These are phyloP conservation scores for Drosophila arawakana DNA, from an alignment of 1,140 invertebrate species.

Conservation along the genomic window DNA sequence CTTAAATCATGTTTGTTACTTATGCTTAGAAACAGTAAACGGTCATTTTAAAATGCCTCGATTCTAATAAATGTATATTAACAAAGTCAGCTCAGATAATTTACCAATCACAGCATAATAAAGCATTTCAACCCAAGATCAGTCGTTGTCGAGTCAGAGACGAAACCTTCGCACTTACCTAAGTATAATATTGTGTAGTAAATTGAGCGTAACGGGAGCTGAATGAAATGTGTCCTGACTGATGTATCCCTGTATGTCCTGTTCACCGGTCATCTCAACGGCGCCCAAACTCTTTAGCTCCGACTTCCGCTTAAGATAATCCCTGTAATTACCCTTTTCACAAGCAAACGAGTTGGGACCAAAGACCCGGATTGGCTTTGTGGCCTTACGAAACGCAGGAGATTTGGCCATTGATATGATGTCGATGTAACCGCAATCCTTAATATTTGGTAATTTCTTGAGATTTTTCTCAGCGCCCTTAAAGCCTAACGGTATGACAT, in stretches of 20 bases:
- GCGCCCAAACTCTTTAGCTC: constrained; percentile 45
- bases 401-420: constrained; percentile 20
- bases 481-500: constrained; percentile 51
- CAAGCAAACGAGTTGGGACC: constrained; percentile 43
- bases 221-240: constrained; percentile 69
- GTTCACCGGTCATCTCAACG: constrained; percentile 38
- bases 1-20: no score
- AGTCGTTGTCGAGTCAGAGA: not conserved
- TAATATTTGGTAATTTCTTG: constrained; percentile 44
- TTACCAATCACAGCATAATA: not conserved
- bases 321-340: constrained; percentile 37
- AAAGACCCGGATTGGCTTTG: constrained; percentile 23
- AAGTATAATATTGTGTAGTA: constrained; percentile 65
- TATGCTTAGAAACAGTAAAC: no score
- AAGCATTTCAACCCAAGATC: not conserved
- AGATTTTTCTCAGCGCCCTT: not conserved
- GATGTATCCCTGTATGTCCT: constrained; percentile 47
- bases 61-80: no score
- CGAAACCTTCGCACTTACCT: constrained; percentile 39
- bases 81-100: no score
- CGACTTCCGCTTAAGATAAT: constrained; percentile 1
- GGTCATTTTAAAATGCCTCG: no score
- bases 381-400: constrained; percentile 1
- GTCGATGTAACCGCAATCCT: constrained; percentile 56
- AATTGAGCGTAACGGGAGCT: constrained; percentile 66